Percentiles rank a stretch among this genome's conserved stretches.
Conservation (phyloP, 2,888 invertebrate genomes). For the Hesperia comma region DNA sequence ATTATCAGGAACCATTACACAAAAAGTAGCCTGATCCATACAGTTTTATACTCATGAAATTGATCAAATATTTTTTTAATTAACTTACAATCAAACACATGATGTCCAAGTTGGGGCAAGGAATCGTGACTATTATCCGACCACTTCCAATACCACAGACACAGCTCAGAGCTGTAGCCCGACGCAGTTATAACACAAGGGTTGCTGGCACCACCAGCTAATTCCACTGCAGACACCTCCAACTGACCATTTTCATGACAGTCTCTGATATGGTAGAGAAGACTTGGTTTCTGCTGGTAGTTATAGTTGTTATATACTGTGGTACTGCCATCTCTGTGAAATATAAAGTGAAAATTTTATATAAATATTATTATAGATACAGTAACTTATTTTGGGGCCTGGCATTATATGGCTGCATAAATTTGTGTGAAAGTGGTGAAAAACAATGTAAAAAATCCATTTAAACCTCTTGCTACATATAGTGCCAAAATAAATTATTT, state of each 20-base stretch:
- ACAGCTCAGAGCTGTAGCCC: constrained; percentile 51
- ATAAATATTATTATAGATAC: too few species aligned
- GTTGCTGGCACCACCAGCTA: constrained; percentile 48
- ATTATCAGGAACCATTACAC: neutral
- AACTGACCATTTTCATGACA: constrained; percentile 63
- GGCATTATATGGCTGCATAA: too few species aligned
- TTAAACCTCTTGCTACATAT: too few species aligned
- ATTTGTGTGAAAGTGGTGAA: too few species aligned
- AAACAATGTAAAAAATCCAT: too few species aligned
- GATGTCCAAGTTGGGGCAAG: neutral
- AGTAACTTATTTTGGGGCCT: too few species aligned
- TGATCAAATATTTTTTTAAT: too few species aligned
- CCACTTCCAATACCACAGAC: constrained; percentile 49
- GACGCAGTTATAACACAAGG: constrained; percentile 59
- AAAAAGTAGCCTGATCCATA: neutral
- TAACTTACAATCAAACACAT: constrained; percentile 25
- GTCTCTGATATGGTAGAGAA: constrained; percentile 59
- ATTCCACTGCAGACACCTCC: constrained; percentile 72
- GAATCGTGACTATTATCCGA: constrained; percentile 30
- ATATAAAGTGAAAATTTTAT: neutral
- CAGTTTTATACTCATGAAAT: neutral
- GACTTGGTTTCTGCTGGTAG: constrained; percentile 53
- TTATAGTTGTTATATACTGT: constrained; percentile 53
- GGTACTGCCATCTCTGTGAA: constrained; percentile 71
- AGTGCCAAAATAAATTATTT: too few species aligned